A percentile compares a stretch with the other conserved stretches of the same genome.
Conservation (phyloP, 1,140 invertebrate species). For the Rhopalosiphum padi region DNA sequence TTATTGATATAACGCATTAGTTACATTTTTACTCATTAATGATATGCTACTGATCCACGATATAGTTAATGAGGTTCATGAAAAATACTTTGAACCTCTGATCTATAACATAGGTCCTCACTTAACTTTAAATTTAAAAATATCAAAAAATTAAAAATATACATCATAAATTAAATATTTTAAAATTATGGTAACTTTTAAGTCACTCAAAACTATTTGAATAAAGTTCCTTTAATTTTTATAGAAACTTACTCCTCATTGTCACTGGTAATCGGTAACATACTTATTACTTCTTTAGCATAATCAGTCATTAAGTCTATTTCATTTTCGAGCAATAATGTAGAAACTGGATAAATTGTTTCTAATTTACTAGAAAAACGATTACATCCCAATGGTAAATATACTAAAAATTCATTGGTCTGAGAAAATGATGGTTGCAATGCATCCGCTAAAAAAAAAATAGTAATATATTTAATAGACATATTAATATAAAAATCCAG, state of each 20-base stretch:
- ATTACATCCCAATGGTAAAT: slow-evolving; percentile 33
- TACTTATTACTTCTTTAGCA: slow-evolving; percentile 31
- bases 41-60: background rate
- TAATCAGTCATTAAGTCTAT: slow-evolving; percentile 24
- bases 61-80: background rate
- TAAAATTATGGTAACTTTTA: background rate
- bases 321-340: slow-evolving; percentile 29
- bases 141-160: background rate
- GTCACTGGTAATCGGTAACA: background rate
- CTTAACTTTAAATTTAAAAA: background rate
- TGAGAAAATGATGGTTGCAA: background rate
- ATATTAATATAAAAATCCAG: too few species aligned
- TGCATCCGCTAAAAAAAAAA: slow-evolving; percentile 25
- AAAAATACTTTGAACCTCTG: background rate
- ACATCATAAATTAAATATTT: background rate
- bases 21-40: background rate
- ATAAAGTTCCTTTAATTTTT: background rate
- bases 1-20: background rate
- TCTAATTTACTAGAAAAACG: slow-evolving; percentile 39
- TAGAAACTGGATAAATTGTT: slow-evolving; percentile 28
- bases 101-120: background rate
- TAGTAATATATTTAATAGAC: background rate
- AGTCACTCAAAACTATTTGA: background rate
- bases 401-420: background rate
- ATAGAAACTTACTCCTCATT: slow-evolving; percentile 28